A percentile compares a stretch with the other conserved stretches of the same genome.
Evolutionary conservation across 1,140 invertebrate species (phyloP).

Genomic region (Calliopsis andreniformis): DNA sequence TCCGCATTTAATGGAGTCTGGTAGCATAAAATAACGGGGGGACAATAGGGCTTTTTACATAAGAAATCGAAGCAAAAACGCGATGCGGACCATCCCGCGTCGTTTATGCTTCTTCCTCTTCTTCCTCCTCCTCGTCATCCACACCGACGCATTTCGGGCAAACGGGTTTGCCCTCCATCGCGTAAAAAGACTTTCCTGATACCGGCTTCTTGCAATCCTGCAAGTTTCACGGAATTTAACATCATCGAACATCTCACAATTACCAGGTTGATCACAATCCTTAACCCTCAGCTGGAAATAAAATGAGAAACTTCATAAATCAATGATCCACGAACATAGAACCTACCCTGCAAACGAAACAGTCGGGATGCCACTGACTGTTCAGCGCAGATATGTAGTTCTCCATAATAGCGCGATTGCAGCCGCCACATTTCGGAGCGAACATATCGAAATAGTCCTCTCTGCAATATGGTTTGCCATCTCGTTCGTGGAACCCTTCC

Average conservation of each 20-base stretch:
- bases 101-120: slow-evolving; percentile 73
- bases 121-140: slow-evolving; percentile 91
- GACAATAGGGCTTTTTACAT: slow-evolving; percentile 46
- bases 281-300: slow-evolving; percentile 11
- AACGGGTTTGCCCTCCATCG: slow-evolving; percentile 95
- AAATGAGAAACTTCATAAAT: background rate
- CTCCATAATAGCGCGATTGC: slow-evolving; percentile 97
- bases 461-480: slow-evolving; percentile 96
- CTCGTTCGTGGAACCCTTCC: slow-evolving; percentile 97
- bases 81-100: slow-evolving; percentile 10
- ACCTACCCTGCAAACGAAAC: slow-evolving; percentile 99
- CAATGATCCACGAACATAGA: background rate
- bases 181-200: slow-evolving; percentile 96
- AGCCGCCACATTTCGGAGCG: slow-evolving; percentile 99
- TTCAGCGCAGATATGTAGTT: slow-evolving; percentile 99
- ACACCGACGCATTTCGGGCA: slow-evolving; percentile 94
- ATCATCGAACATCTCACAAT: background rate
- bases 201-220: slow-evolving; percentile 97
- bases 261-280: background rate
- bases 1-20: slow-evolving; percentile 66
- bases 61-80: slow-evolving; percentile 36
- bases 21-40: slow-evolving; percentile 57
- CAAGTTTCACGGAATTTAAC: slow-evolving; percentile 64
- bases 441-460: slow-evolving; percentile 99
- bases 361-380: slow-evolving; percentile 99